phyloP scores from a whole-genome alignment of 1,140 invertebrate species.

The Drosophila dunni region DNA sequence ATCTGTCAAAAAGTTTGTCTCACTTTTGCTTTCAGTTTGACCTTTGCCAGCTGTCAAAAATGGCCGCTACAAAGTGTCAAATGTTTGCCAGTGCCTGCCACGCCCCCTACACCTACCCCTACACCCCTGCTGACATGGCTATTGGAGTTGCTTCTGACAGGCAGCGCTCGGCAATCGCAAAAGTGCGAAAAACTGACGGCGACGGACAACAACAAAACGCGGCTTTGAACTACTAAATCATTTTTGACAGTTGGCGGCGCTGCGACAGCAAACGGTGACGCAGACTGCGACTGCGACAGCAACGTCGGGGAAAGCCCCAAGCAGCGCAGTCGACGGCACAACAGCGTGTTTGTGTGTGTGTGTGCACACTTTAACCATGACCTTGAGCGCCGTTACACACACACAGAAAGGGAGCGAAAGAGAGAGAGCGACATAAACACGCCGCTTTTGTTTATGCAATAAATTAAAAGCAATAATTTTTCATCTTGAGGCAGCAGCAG shows the following conservation, averaged over 20 bases:
- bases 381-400: slow-evolving; percentile 72
- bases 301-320: slow-evolving; percentile 77
- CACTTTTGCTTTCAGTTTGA: slow-evolving; percentile 77
- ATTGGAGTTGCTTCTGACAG: slow-evolving; percentile 66
- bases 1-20: slow-evolving; percentile 65
- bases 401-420: slow-evolving; percentile 33
- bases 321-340: slow-evolving; percentile 52
- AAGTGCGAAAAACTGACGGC: slow-evolving; percentile 46
- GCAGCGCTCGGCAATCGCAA: slow-evolving; percentile 50
- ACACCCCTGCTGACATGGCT: slow-evolving; percentile 12
- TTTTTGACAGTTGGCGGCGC: slow-evolving; percentile 81
- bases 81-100: neutral
- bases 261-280: slow-evolving; percentile 36
- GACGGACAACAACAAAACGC: slow-evolving; percentile 63
- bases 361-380: slow-evolving; percentile 66
- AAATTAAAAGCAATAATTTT: slow-evolving; percentile 85
- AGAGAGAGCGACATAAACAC: slow-evolving; percentile 20
- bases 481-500: slow-evolving; percentile 81
- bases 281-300: slow-evolving; percentile 43
- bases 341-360: slow-evolving; percentile 22
- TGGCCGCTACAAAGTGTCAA: slow-evolving; percentile 67
- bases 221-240: slow-evolving; percentile 83
- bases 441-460: slow-evolving; percentile 81
- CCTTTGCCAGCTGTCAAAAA: slow-evolving; percentile 77
- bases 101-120: too few species aligned